These are phyloP conservation scores for Anabas testudineus DNA, from an alignment of 2,797 vertebrate genomes.

Conservation along the genomic window DNA sequence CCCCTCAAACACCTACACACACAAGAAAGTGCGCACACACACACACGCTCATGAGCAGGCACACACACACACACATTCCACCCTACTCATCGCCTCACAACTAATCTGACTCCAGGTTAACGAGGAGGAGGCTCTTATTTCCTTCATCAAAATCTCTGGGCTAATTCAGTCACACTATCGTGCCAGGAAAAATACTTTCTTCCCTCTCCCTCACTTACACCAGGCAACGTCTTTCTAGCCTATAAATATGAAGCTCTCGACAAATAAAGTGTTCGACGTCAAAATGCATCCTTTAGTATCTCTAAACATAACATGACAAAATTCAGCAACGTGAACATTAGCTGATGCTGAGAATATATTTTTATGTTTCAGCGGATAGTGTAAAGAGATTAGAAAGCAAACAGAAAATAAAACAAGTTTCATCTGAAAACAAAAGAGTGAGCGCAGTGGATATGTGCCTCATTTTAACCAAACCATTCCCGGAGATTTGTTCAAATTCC, in stretches of 20 bases:
- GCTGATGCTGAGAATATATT: not conserved
- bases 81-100: slow-evolving; percentile 76
- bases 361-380: not conserved
- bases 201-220: slow-evolving; percentile 3
- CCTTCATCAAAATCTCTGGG: slow-evolving; percentile 61
- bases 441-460: slow-evolving; percentile 31
- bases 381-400: not conserved
- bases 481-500: slow-evolving; percentile 40
- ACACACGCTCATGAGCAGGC: slow-evolving; percentile 17
- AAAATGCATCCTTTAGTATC: not conserved
- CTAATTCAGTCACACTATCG: slow-evolving; percentile 35
- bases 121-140: slow-evolving; percentile 65
- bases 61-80: slow-evolving; percentile 50
- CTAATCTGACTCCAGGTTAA: slow-evolving; percentile 77
- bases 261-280: not conserved
- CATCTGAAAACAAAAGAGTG: slow-evolving; percentile 6
- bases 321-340: not conserved
- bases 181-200: slow-evolving; percentile 21
- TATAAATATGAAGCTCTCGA: slow-evolving; percentile 8
- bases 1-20: slow-evolving; percentile 70
- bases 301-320: not conserved
- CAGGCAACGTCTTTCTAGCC: slow-evolving; percentile 7
- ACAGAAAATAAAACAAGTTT: slow-evolving; percentile 18
- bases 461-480: slow-evolving; percentile 36
- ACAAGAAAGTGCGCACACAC: slow-evolving; percentile 46